A percentile compares a stretch with the other conserved stretches of the same genome.
phyloP scores from a whole-genome alignment of 1,140 invertebrate genomes.

The Temnothorax nylanderi region DNA sequence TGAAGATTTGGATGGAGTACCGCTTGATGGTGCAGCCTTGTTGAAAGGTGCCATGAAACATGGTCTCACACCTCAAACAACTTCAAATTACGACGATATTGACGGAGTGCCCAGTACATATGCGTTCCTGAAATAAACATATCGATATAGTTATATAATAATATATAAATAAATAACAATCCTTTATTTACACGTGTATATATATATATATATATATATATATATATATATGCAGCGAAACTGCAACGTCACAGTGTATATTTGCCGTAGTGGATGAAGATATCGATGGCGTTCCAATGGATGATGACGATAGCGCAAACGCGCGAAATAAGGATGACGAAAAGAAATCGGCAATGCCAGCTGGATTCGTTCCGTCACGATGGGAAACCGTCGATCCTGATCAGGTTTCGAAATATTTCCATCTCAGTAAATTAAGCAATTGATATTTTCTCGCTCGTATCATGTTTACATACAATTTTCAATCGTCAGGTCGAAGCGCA shows the following conservation, averaged over 20 bases:
- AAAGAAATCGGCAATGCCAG: slow-evolving; percentile 84
- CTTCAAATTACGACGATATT: slow-evolving; percentile 88
- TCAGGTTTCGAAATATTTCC: slow-evolving; percentile 84
- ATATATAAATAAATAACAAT: not conserved
- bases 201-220: not conserved
- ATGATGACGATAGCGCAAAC: slow-evolving; percentile 83
- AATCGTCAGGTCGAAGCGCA: slow-evolving; percentile 90
- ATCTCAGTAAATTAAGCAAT: not conserved
- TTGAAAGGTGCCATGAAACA: slow-evolving; percentile 89
- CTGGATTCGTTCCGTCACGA: slow-evolving; percentile 94
- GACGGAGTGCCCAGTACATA: slow-evolving; percentile 91
- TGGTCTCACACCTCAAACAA: slow-evolving; percentile 83
- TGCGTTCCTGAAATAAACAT: slow-evolving; percentile 28
- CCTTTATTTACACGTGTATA: not conserved
- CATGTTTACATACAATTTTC: not conserved
- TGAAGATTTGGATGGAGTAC: slow-evolving; percentile 92
- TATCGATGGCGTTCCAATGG: slow-evolving; percentile 93
- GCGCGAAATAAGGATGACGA: slow-evolving; percentile 79
- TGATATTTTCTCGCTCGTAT: not conserved
- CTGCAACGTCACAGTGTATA: too few relatives aligned
- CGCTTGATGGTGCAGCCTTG: slow-evolving; percentile 93
- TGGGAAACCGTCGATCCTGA: slow-evolving; percentile 98
- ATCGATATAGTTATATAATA: slow-evolving; percentile 7
- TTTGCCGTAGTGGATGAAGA: slow-evolving; percentile 91
- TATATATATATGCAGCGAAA: not conserved